A percentile compares a stretch with the other conserved stretches of the same genome.
Conservation (phyloP, 2,888 invertebrate species). For the Steromphala cineraria region DNA sequence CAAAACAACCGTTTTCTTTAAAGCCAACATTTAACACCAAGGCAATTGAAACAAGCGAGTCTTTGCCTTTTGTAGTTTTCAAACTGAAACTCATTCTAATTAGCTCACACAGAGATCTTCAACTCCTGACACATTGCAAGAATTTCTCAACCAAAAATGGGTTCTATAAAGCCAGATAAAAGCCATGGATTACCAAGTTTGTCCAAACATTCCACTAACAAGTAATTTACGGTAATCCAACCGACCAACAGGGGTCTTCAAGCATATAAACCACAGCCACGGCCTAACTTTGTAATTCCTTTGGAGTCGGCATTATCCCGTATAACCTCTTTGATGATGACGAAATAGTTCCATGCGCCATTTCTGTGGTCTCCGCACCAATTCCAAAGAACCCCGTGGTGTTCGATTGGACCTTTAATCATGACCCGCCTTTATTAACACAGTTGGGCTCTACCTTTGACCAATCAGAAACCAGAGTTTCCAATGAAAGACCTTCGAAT, state of each 20-base stretch:
- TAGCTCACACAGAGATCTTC: no score
- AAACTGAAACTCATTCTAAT: no score
- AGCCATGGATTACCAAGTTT: no score
- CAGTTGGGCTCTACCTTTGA: background rate
- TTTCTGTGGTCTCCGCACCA: slow-evolving; percentile 5
- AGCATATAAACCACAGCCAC: background rate
- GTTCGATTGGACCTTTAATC: slow-evolving; percentile 19
- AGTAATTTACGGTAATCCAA: no score
- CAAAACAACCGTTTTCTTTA: no score
- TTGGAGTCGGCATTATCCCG: background rate
- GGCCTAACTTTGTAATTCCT: background rate
- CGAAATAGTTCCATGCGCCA: background rate
- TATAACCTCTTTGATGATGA: background rate
- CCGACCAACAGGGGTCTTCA: background rate
- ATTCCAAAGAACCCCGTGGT: background rate
- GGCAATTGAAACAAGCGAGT: no score
- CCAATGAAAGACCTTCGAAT: slow-evolving; percentile 10
- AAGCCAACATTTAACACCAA: no score
- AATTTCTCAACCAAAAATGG: no score
- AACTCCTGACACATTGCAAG: no score
- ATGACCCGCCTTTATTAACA: slow-evolving; percentile 16
- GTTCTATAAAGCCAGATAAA: no score
- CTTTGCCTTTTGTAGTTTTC: no score
- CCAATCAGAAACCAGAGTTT: background rate
- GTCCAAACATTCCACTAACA: no score